These are phyloP conservation scores for Lasioglossum calceatum DNA, from an alignment of 2,888 invertebrate genomes.

Conservation along the genomic window DNA sequence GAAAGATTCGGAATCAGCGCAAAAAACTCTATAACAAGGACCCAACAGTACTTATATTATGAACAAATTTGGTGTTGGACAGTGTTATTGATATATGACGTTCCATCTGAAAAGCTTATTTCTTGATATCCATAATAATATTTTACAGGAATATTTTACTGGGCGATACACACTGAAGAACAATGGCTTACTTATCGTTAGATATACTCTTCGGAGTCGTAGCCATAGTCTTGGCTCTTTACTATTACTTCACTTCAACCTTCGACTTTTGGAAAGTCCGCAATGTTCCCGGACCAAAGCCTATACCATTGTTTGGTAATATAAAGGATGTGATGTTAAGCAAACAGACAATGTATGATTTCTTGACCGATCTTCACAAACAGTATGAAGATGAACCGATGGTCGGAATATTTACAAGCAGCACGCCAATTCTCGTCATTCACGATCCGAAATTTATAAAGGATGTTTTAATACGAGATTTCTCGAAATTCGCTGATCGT, in stretches of 20 bases:
- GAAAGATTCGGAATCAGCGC: too few species aligned
- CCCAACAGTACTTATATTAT: too few species aligned
- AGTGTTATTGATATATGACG: neutral
- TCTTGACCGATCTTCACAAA: constrained; percentile 58
- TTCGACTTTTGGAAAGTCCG: constrained; percentile 83
- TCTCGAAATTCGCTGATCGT: constrained; percentile 78
- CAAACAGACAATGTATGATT: constrained; percentile 39
- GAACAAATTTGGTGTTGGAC: too few species aligned
- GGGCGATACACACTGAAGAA: neutral
- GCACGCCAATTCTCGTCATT: constrained; percentile 33
- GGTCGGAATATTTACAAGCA: constrained; percentile 78
- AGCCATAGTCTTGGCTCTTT: constrained; percentile 44
- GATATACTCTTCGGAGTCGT: constrained; percentile 84
- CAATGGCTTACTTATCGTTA: constrained; percentile 15
- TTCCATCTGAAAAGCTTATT: neutral
- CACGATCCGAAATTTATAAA: constrained; percentile 80
- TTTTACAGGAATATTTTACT: neutral
- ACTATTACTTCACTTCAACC: constrained; percentile 77
- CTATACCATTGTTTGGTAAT: constrained; percentile 81
- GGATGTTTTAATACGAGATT: constrained; percentile 83
- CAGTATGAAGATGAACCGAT: constrained; percentile 68
- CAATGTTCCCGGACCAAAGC: constrained; percentile 81
- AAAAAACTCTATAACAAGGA: too few species aligned
- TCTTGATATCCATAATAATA: neutral
- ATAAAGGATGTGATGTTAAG: constrained; percentile 71